Evolutionary conservation across 2,113 vertebrate genomes (phyloP), one percentile per base, ranked within the genome.

Genomic region (Elaphurus davidianus): DNA sequence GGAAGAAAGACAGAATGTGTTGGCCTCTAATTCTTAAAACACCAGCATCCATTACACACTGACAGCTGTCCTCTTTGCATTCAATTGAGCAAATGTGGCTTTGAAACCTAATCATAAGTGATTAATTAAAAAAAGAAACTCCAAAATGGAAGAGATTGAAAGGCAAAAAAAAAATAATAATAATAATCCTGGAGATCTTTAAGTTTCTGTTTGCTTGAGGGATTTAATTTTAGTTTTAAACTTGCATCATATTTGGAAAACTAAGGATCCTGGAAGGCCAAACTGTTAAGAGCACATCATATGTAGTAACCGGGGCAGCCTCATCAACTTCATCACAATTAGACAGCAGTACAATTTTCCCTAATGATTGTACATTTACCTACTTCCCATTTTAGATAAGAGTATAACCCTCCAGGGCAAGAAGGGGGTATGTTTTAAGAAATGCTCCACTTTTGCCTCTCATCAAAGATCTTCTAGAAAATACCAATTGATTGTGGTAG

Each of bases 201-300:
- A 94, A 98, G 60, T 74, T 78, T 47, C 47, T 59, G 9, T 98
- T 98, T 98, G 97, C 97, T 98, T 67, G 43, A 96, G 74, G 97
- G 86, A 89, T 97, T 97, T 98, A 92, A 97, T 93, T 74, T 97
- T 98, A 97, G 92, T 96, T 98, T 96, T 81, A 59, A 97, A 90
- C 43, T 96, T 57, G 47, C 52, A 94, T 98, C 92, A 96, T 92
- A 97, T 96, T 97, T 98, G 97, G 98, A 98, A 85, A 98, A 98
- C 98, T 91, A 97, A 98, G 95, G 45, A n/a, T 91, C 94, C 45
- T 54, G 54, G 90, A 97, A 97, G 97, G 98, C 95, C 96, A 86
- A 19, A 76, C 95, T 52, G 19, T 95, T 98, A 78, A 55, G 86
- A 97, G 90, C 82, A 83, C 74, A 86, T 96, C 85, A 76, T 76